Base-by-base conservation (phyloP, 2,888 invertebrate genomes). In the Epinotia demarniana region DNA sequence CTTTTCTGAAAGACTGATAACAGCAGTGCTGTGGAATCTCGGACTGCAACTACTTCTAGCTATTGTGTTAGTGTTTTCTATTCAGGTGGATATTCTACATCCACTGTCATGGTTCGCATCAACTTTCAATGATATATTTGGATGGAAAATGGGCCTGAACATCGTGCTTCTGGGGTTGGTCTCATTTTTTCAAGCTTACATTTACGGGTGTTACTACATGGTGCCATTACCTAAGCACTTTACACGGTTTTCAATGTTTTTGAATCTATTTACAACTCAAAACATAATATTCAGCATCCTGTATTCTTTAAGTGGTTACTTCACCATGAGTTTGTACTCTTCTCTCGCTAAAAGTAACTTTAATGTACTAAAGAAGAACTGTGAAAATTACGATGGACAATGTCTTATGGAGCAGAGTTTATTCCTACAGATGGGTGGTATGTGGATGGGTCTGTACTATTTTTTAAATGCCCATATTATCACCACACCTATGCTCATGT, bases 141-240 rank as follows among this genome's bases (percentile, higher is more conserved):
- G 95, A 6, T 92, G 95, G 83, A 95, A 95, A 84, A 96, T 96
- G 88, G 95, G 96, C 91, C 85, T 96, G 0, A 96, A 95, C 80
- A 94, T 96, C 63, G 87, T 96, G 39, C 95, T 97, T 0, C 94
- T 97, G 19, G 92, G 95, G 13, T 85, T 93, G 39, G 94, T 96
- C 1, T 95, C 96, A 12, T 95, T 96, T 77, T 93, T 96, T 8
- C 97, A 97, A 89, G 96, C 97, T n/a, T 92, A 96, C 58, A 93
- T 96, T 53, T 96, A 96, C 83, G 96, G 96, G 63, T 96, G 96
- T 83, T 96, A 96, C 79, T 96, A 96, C 81, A 93, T 97, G 33
- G 90, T 94, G 23, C 95, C 95, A 67, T 90, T 95, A 55, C 93
- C 94, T 0, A 96, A 96, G 81, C 95, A 95, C 78, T 94, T 95